A percentile compares a stretch with the other conserved stretches of the same genome.
Evolutionary conservation across 2,797 vertebrate genomes (phyloP).

Genomic region (Macrochelys suwanniensis): DNA sequence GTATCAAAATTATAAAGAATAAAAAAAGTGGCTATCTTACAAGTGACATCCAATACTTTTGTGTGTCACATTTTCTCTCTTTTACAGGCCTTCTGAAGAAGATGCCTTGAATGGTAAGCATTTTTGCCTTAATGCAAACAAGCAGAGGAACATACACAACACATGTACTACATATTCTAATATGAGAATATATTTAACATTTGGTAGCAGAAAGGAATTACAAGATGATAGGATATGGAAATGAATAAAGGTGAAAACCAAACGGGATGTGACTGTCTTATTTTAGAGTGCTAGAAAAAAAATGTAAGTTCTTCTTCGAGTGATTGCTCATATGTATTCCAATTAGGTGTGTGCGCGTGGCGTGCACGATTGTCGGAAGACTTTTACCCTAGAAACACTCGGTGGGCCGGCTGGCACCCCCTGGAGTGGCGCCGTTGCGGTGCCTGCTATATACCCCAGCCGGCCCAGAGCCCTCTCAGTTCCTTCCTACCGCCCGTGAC

Average conservation of each 20-base stretch:
- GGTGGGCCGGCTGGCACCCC: too few relatives aligned
- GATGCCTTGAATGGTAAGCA: conserved; percentile 90
- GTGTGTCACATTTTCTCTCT: not conserved
- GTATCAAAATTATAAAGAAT: not conserved
- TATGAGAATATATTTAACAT: not conserved
- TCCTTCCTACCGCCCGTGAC: too few relatives aligned
- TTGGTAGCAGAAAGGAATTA: not conserved
- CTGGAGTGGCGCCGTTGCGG: too few relatives aligned
- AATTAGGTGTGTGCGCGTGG: too few relatives aligned
- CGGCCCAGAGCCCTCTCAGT: too few relatives aligned
- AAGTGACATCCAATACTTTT: conserved; percentile 2
- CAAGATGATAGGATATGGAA: not conserved
- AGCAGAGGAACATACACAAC: not conserved
- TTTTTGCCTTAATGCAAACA: conserved; percentile 2
- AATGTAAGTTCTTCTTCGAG: not conserved
- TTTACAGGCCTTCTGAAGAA: conserved; percentile 87
- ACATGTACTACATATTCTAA: not conserved
- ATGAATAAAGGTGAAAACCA: not conserved
- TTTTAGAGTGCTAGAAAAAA: not conserved
- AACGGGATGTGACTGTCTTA: not conserved
- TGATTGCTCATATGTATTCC: too few relatives aligned
- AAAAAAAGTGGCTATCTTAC: not conserved
- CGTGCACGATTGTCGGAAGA: too few relatives aligned
- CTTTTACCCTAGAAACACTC: too few relatives aligned
- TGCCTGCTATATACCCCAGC: too few relatives aligned